Evolutionary conservation across 2,888 invertebrate genomes (phyloP).

Genomic region (Eristalis intricaria): DNA sequence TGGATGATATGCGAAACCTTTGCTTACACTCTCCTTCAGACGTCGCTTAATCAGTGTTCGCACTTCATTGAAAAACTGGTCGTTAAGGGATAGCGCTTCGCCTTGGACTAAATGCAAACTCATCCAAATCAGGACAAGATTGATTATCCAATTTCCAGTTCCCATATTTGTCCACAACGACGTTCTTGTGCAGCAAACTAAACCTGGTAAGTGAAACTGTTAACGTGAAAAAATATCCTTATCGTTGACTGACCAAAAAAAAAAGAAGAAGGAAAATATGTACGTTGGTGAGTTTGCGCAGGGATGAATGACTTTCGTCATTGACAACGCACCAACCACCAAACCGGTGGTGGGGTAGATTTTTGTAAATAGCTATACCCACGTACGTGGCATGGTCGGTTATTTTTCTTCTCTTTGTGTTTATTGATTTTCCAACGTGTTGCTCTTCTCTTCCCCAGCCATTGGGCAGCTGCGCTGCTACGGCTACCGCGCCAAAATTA

Average conservation of each 20-base stretch:
- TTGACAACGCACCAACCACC: constrained; percentile 1
- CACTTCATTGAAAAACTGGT: constrained; percentile 83
- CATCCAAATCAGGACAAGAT: constrained; percentile 43
- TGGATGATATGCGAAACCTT: neutral
- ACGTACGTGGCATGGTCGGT: neutral
- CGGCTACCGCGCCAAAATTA: constrained; percentile 44
- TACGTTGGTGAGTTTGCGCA: constrained; percentile 63
- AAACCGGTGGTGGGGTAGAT: constrained; percentile 12
- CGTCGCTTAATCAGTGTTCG: constrained; percentile 82
- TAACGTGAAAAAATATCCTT: constrained; percentile 45
- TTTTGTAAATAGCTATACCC: constrained; percentile 1
- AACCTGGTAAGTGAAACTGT: constrained; percentile 38
- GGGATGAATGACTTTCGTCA: neutral
- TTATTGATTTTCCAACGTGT: constrained; percentile 71
- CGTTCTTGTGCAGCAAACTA: constrained; percentile 27
- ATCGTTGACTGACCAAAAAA: neutral
- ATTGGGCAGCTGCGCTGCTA: constrained; percentile 14
- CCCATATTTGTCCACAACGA: constrained; percentile 43
- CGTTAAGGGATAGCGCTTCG: constrained; percentile 76
- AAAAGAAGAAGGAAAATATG: neutral
- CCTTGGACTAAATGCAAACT: constrained; percentile 65
- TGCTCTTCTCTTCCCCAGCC: constrained; percentile 52
- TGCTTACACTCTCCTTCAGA: constrained; percentile 76
- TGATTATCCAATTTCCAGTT: constrained; percentile 40
- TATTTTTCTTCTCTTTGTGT: neutral